Evolutionary conservation across 1,140 invertebrate genomes (phyloP).

Genomic region (Ladona fulva): DNA sequence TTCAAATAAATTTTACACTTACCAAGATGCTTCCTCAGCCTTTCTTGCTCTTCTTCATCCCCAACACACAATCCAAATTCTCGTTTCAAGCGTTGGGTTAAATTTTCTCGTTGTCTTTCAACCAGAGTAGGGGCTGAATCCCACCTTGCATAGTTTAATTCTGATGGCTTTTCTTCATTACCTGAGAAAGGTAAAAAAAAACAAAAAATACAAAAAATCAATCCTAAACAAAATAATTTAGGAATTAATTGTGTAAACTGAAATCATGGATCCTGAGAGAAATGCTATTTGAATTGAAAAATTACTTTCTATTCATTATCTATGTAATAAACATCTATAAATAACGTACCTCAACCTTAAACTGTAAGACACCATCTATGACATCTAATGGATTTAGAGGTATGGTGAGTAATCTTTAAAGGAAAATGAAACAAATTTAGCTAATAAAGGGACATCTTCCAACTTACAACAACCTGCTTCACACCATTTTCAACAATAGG

Average conservation of each 20-base stretch:
- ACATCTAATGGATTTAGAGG: not conserved
- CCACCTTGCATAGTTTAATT: constrained; percentile 32
- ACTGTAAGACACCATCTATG: not conserved
- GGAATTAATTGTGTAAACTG: too few species aligned
- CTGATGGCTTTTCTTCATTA: not conserved
- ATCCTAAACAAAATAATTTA: too few species aligned
- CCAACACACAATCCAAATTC: constrained; percentile 65
- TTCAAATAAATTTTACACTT: not conserved
- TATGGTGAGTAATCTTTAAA: not conserved
- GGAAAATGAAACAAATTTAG: not conserved
- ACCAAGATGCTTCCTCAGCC: constrained; percentile 11
- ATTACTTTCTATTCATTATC: too few species aligned
- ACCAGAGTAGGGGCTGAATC: constrained; percentile 59
- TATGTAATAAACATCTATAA: not conserved
- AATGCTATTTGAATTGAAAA: too few species aligned
- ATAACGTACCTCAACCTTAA: not conserved
- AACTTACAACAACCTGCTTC: too few species aligned
- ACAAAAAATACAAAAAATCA: not conserved
- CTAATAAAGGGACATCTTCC: not conserved
- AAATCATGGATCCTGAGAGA: too few species aligned
- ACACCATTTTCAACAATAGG: too few species aligned
- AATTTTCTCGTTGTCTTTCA: constrained; percentile 62
- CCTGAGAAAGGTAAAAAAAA: not conserved
- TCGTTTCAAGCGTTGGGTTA: constrained; percentile 59
- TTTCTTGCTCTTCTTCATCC: constrained; percentile 52